phyloP scores from a whole-genome alignment of 1,140 invertebrate species.

The Atta colombica region DNA sequence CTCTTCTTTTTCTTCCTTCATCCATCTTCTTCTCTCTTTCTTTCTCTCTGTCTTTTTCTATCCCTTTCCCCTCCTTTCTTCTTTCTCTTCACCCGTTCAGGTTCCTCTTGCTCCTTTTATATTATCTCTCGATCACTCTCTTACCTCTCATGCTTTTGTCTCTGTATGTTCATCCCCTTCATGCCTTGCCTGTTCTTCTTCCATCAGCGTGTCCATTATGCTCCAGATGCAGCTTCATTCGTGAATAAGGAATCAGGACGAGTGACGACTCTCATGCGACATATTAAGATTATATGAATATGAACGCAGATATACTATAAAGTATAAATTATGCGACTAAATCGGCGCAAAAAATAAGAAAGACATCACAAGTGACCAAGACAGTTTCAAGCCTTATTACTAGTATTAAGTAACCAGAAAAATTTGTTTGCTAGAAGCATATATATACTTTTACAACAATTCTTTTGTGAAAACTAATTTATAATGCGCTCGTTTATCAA shows the following conservation, averaged over 20 bases:
- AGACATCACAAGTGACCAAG: background rate
- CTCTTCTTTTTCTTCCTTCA: background rate
- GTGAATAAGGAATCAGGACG: background rate
- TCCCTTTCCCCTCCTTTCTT: background rate
- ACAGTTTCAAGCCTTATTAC: background rate
- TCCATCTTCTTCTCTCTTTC: background rate
- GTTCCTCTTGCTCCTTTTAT: slow-evolving; percentile 57
- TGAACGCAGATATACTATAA: background rate
- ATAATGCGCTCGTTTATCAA: no score
- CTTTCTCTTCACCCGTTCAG: background rate
- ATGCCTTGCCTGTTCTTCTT: slow-evolving; percentile 31
- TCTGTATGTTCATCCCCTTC: slow-evolving; percentile 26
- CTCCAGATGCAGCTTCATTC: slow-evolving; percentile 33
- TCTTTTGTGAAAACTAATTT: no score
- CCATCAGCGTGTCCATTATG: slow-evolving; percentile 49
- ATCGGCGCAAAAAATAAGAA: background rate
- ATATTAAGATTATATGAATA: background rate
- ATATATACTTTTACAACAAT: no score
- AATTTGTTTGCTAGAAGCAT: no score
- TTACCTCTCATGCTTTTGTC: slow-evolving; percentile 28
- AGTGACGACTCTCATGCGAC: slow-evolving; percentile 12
- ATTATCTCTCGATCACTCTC: slow-evolving; percentile 53
- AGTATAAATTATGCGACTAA: background rate
- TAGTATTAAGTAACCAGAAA: no score
- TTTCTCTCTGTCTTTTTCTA: background rate